Conservation (phyloP, 2,797 vertebrate genomes). For the Cottoperca gobio region DNA sequence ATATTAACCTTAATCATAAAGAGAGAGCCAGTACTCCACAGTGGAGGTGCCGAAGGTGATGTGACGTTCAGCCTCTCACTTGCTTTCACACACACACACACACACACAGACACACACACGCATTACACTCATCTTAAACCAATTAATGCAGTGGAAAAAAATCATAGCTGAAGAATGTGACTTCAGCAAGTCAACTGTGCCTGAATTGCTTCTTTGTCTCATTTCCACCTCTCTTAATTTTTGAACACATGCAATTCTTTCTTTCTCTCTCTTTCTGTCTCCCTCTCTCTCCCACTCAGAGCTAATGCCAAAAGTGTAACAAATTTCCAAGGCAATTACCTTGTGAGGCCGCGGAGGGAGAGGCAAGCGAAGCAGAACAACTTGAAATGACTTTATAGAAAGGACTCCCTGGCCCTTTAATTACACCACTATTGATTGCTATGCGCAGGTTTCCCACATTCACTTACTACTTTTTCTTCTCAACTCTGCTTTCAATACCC, state of each 20-base stretch:
- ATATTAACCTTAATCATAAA: background rate
- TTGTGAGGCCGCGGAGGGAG: slow-evolving; percentile 50
- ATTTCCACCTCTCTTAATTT: slow-evolving; percentile 2
- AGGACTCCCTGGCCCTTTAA: slow-evolving; percentile 78
- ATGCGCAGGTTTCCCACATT: slow-evolving; percentile 70
- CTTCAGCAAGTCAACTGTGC: slow-evolving; percentile 5
- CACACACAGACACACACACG: background rate
- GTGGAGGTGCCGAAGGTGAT: background rate
- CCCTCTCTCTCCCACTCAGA: slow-evolving; percentile 33
- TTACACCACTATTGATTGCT: slow-evolving; percentile 83
- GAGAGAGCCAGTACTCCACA: background rate
- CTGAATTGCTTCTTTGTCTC: slow-evolving; percentile 15
- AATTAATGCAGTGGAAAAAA: slow-evolving; percentile 47
- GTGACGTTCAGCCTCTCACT: slow-evolving; percentile 11
- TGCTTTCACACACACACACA: background rate
- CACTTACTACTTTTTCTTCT: slow-evolving; percentile 69
- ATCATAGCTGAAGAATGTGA: slow-evolving; percentile 27
- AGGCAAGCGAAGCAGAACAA: slow-evolving; percentile 66
- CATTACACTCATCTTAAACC: slow-evolving; percentile 37
- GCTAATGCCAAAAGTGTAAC: slow-evolving; percentile 79
- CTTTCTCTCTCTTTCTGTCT: background rate
- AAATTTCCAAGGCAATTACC: slow-evolving; percentile 80
- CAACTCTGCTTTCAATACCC: slow-evolving; percentile 59
- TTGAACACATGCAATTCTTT: slow-evolving; percentile 17
- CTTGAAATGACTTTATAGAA: slow-evolving; percentile 84